These are phyloP conservation scores for Diogma glabrata DNA, from an alignment of 2,888 invertebrate species.

Conservation along the genomic window DNA sequence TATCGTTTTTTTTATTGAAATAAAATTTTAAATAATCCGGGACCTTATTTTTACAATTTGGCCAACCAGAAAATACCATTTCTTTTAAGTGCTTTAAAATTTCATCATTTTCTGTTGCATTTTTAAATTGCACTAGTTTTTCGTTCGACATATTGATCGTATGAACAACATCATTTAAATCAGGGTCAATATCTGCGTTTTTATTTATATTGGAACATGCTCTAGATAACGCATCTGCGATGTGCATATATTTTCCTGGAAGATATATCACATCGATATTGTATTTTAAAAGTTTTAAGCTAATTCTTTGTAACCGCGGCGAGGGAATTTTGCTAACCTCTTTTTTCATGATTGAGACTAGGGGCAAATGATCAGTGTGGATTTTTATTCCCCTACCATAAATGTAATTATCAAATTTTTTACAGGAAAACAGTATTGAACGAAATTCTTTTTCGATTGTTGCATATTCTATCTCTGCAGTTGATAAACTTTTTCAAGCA, in stretches of 20 bases:
- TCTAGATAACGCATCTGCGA: constrained; percentile 18
- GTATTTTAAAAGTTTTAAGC: constrained; percentile 21
- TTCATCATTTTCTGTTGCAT: background rate
- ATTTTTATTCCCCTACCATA: constrained; percentile 19
- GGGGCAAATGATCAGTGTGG: constrained; percentile 19
- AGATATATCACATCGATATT: constrained; percentile 18
- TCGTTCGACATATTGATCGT: constrained; percentile 4
- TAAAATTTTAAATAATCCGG: background rate
- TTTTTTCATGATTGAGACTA: constrained; percentile 20
- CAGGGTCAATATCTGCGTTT: constrained; percentile 9
- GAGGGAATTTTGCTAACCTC: constrained; percentile 17
- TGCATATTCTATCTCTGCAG: too few relatives aligned
- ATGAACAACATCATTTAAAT: constrained; percentile 12
- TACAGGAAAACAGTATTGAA: too few relatives aligned
- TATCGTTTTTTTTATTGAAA: constrained; percentile 6
- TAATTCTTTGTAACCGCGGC: constrained; percentile 20
- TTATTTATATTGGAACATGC: constrained; percentile 12
- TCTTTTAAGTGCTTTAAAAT: background rate
- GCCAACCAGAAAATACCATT: background rate
- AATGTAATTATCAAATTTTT: constrained; percentile 20
- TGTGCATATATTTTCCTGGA: constrained; percentile 18
- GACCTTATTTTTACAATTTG: background rate
- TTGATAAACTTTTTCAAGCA: constrained; percentile 21
- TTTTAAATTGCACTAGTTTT: background rate
- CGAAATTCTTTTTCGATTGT: too few relatives aligned